These are phyloP conservation scores for Leucophenga varia DNA, from an alignment of 1,140 invertebrate genomes.

Conservation along the genomic window DNA sequence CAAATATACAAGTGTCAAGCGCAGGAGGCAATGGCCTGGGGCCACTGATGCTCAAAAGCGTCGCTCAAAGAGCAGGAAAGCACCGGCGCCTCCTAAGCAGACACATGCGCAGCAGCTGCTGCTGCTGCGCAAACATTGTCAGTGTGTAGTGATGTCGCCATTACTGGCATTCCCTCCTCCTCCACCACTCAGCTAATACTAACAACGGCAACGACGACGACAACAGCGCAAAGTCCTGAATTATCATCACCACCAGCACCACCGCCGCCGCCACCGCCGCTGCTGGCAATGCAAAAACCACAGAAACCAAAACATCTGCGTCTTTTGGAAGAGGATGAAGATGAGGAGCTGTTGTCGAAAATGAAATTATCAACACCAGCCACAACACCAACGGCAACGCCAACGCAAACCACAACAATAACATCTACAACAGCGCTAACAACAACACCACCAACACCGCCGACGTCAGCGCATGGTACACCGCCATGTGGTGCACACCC, in stretches of 20 bases:
- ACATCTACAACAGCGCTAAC: background rate
- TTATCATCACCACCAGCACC: slow-evolving; percentile 23
- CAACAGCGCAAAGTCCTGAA: too few species aligned
- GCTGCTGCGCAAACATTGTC: slow-evolving; percentile 13
- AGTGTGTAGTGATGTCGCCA: background rate
- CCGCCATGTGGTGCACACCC: background rate
- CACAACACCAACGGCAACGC: slow-evolving; percentile 10
- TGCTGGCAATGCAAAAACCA: slow-evolving; percentile 5
- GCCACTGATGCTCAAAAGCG: slow-evolving; percentile 68
- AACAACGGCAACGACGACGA: slow-evolving; percentile 33
- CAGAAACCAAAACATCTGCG: slow-evolving; percentile 39
- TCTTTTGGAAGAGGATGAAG: slow-evolving; percentile 40
- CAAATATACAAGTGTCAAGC: slow-evolving; percentile 54
- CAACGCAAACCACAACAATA: background rate
- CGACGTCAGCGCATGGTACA: background rate
- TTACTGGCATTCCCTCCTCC: background rate
- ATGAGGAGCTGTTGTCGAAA: slow-evolving; percentile 17
- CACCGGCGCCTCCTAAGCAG: slow-evolving; percentile 63
- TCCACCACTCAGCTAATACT: background rate
- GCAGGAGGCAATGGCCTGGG: slow-evolving; percentile 64
- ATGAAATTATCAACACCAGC: slow-evolving; percentile 1
- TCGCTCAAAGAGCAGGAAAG: slow-evolving; percentile 69
- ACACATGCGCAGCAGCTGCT: slow-evolving; percentile 34
- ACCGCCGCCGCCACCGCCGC: slow-evolving; percentile 8
- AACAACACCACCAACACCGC: slow-evolving; percentile 24